Evolutionary conservation across 2,113 vertebrate genomes (phyloP).

Genomic region (Indri indri): DNA sequence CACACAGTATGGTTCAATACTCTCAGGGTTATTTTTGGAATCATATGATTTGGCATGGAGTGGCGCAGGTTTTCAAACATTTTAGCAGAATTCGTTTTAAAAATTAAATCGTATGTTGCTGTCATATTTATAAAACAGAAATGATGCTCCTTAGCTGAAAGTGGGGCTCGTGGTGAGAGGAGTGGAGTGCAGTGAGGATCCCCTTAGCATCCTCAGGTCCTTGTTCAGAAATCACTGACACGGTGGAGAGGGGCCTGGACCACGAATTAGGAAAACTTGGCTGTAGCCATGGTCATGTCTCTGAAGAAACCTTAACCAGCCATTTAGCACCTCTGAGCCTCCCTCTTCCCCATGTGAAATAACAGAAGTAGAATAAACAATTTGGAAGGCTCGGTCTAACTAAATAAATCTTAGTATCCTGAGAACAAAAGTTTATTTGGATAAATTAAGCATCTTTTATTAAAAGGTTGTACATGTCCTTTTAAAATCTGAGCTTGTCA

Average conservation of each 20-base stretch:
- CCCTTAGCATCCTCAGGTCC: neutral
- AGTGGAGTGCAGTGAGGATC: rapidly evolving
- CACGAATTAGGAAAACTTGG: neutral
- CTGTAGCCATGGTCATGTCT: neutral
- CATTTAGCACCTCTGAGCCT: neutral
- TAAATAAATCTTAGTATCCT: neutral
- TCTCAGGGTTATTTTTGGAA: neutral
- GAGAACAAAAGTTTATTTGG: neutral
- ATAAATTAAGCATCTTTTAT: neutral
- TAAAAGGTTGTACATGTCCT: neutral
- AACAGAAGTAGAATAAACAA: neutral
- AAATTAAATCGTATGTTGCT: neutral
- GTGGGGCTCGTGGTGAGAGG: neutral
- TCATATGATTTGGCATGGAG: neutral
- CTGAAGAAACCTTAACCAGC: neutral
- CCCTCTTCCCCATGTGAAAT: neutral
- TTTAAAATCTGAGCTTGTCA: neutral
- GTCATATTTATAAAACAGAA: neutral
- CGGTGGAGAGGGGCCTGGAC: neutral
- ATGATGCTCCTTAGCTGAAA: neutral
- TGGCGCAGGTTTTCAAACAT: neutral
- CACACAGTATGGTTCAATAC: neutral
- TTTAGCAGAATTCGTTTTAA: neutral
- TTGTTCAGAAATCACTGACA: neutral
- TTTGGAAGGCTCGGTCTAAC: neutral